phyloP scores from a whole-genome alignment of 1,140 invertebrate species.

The Dreissena rostriformis region DNA sequence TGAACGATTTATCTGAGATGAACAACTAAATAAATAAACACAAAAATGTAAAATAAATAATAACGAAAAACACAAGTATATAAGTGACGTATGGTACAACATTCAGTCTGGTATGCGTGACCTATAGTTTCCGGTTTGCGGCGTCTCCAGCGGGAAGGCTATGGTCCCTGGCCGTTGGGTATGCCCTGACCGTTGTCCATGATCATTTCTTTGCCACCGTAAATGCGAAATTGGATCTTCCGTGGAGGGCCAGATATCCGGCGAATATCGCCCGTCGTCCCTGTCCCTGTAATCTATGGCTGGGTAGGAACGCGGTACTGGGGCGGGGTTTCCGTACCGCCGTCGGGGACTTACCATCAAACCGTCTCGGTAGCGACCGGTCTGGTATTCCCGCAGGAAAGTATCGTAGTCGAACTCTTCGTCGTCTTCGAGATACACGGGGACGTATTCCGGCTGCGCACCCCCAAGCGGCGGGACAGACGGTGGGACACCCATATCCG shows the following conservation, averaged over 20 bases:
- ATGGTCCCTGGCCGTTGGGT: no score
- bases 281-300: background rate
- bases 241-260: background rate
- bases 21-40: no score
- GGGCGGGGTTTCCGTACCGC: background rate
- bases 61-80: background rate
- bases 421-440: constrained; percentile 44
- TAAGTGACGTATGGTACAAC: constrained; percentile 21
- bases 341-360: background rate
- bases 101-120: constrained; percentile 7
- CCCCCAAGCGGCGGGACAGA: background rate
- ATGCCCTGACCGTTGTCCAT: background rate
- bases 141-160: background rate
- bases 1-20: no score
- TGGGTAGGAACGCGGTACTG: background rate
- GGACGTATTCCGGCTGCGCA: constrained; percentile 32
- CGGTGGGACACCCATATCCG: background rate
- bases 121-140: background rate
- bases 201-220: constrained; percentile 12
- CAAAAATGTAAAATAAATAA: no score
- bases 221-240: constrained; percentile 4
- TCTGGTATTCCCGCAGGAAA: constrained; percentile 10
- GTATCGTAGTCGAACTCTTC: constrained; percentile 46
- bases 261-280: background rate
- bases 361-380: background rate